These are phyloP conservation scores for Gallinago solitaria DNA, from an alignment of 2,797 vertebrate genomes.

Conservation along the genomic window DNA sequence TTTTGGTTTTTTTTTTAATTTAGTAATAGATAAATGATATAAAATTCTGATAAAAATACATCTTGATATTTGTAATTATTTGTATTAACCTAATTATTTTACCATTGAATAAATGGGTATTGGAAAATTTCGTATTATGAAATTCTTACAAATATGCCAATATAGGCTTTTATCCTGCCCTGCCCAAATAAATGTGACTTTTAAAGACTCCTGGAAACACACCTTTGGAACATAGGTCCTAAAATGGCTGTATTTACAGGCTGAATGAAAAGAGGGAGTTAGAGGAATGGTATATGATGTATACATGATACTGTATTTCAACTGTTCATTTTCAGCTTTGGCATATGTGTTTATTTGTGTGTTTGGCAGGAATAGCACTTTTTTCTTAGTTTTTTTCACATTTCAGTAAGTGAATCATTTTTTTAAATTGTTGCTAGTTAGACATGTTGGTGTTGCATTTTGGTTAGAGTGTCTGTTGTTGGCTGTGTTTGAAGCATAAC, in stretches of 20 bases:
- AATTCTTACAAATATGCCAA: background rate
- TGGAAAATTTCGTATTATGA: background rate
- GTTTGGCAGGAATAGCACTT: constrained; percentile 23
- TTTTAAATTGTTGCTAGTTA: background rate
- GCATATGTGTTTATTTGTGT: constrained; percentile 21
- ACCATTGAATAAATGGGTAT: background rate
- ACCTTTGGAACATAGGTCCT: background rate
- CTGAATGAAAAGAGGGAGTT: background rate
- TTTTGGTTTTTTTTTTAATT: background rate
- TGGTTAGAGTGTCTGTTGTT: constrained; percentile 10
- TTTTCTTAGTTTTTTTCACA: background rate
- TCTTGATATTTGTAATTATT: background rate
- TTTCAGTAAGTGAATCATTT: background rate
- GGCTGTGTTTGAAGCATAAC: background rate
- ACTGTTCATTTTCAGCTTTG: background rate
- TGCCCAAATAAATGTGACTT: background rate
- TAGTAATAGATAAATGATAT: too few relatives aligned
- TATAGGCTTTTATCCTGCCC: background rate
- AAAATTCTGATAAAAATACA: background rate
- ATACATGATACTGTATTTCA: background rate
- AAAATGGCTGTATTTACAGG: background rate
- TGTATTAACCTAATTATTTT: background rate
- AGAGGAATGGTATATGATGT: background rate
- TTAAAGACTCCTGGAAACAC: background rate
- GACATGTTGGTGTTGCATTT: constrained; percentile 36